Base-by-base conservation (phyloP, 2,797 vertebrate genomes). In the Spinus pinus region DNA sequence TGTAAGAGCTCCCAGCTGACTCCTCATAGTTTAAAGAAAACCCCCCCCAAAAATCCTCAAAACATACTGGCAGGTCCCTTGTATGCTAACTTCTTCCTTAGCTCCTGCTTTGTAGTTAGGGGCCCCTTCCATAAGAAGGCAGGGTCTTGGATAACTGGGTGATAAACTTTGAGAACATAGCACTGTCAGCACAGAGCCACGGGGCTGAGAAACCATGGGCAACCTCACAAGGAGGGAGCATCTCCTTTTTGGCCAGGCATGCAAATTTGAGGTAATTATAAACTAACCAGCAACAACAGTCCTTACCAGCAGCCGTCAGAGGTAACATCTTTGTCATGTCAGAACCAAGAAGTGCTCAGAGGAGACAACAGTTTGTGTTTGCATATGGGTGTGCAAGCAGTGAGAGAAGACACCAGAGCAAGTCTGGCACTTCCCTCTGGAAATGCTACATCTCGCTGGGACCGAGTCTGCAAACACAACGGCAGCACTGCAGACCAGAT, bases 401-500 rank as follows among this genome's bases (percentile, higher is more conserved):
- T 1, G 70, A 42, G 15, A 54, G 25, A 67, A 69, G 47, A 42
- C 70, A 14, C 5, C 0, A 58, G 70, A 30, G 49, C 22, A 39
- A 41, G 51, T 19, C 41, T 21, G 42, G 42, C 0, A 0, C 66
- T 74, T 42, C 17, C 14, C 61, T 31, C 24, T 27, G 69, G 41
- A 77, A 85, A 44, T 1, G 2, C 41, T 22, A 25, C 33, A 77
- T 71, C 65, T 82, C 2, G 4, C 49, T 21, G 28, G 50, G 72
- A 82, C 9, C 1, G 1, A 17, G 12, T 4, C 58, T 42, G 81
- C 60, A 49, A 39, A 53, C 7, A 46, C 25, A 54, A 16, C 15
- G 30, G 77, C 1, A 1, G 67, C 66, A 24, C 50, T 33, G 54
- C 46, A 80, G 50, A 66, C 46, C 50, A n/a, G 71, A 2, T 9